Conservation (phyloP, 2,797 vertebrate species). For the Trichosurus vulpecula region DNA sequence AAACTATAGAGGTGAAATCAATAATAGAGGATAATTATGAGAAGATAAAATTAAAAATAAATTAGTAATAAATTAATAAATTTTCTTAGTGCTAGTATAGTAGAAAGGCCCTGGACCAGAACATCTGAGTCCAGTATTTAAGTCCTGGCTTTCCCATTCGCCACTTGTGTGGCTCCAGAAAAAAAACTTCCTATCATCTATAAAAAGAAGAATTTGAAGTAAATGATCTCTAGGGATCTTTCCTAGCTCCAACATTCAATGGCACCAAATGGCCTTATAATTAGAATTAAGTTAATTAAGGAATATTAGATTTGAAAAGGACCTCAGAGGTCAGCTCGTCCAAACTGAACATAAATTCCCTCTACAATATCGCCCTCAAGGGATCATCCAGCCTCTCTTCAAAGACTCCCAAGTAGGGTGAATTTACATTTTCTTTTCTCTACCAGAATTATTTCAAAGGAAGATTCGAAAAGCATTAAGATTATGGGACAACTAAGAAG, state of each 20-base stretch:
- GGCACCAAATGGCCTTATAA: background rate
- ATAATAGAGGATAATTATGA: slow-evolving; percentile 32
- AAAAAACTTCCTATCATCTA: background rate
- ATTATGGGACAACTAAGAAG: background rate
- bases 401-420: background rate
- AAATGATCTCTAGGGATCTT: background rate
- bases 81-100: background rate
- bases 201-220: background rate
- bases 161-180: background rate
- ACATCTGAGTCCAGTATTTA: background rate
- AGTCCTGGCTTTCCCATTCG: background rate
- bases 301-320: background rate
- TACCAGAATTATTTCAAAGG: slow-evolving; percentile 14
- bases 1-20: slow-evolving; percentile 34
- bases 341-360: background rate
- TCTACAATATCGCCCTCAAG: background rate
- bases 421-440: background rate
- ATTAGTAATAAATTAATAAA: background rate
- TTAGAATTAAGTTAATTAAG: slow-evolving; percentile 42
- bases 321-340: background rate
- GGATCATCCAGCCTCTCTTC: background rate
- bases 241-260: background rate
- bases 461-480: slow-evolving; percentile 6
- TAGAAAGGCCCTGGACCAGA: background rate
- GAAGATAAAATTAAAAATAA: slow-evolving; percentile 36